Evolutionary conservation across 2,888 invertebrate genomes (phyloP), one percentile per base, ranked within the genome.

Genomic region (Xylota segnis): DNA sequence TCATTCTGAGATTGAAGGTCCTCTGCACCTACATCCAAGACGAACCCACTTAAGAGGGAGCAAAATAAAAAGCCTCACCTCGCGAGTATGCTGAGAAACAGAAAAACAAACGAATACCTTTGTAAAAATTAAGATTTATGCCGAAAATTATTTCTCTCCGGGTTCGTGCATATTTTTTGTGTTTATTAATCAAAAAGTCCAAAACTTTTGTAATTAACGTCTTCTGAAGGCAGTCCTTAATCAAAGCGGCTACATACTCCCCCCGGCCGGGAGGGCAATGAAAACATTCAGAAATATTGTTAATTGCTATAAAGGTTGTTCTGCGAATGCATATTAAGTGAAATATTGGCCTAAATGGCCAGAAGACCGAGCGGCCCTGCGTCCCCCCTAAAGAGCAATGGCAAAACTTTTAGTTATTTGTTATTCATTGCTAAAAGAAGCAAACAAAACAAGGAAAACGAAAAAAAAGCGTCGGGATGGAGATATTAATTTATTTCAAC

Each of bases 361-460:
- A 16, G 7, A 32, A n/a, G 9, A 37, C 23, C 23, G 10, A 5
- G 10, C n/a, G n/a, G n/a, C n/a, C n/a, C n/a, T n/a, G n/a, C n/a
- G n/a, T n/a, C n/a, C n/a, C n/a, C n/a, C n/a, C n/a, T n/a, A n/a
- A n/a, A 65, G 18, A 7, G n/a, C 5, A 5, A 5, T 32, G 6
- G 32, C 32, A 14, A 54, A 54, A 66, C 52, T 66, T 66, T 54
- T 66, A 66, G 52, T 66, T 66, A 66, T 66, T 66, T 66, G 40
- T 66, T 66, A 66, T 66, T 66, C 52, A 66, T 52, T 66, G 66
- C 66, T 6, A 10, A 27, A n/a, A n/a, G 14, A 4, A 34, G 9
- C 12, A 65, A 16, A 10, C 5, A 5, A 16, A n/a, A 14, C n/a
- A n/a, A n/a, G n/a, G n/a, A n/a, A n/a, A n/a, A n/a, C n/a, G n/a